These are phyloP conservation scores for Drosophila rubida DNA, from an alignment of 2,888 invertebrate species.

Conservation along the genomic window DNA sequence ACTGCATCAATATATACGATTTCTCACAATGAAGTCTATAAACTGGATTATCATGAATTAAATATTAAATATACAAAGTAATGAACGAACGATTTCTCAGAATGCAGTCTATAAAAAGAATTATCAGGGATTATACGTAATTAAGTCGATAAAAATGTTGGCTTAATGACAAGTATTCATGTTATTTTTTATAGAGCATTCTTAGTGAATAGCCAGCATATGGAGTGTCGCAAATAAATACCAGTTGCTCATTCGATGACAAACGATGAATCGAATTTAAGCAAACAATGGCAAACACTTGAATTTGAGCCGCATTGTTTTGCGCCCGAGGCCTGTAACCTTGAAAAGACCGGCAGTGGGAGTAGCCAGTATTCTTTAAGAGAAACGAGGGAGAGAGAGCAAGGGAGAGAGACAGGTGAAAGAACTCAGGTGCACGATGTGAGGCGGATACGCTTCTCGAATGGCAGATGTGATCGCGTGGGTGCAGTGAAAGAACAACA, in stretches of 20 bases:
- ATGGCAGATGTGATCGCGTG: conserved; percentile 4
- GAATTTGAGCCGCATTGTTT: conserved; percentile 5
- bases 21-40: no score
- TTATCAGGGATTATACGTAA: not conserved
- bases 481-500: conserved; percentile 25
- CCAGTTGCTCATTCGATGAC: not conserved
- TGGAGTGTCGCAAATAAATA: conserved; percentile 2
- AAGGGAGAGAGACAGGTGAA: conserved; percentile 14
- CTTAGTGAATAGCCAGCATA: no score
- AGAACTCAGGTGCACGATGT: conserved; percentile 9
- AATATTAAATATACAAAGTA: no score
- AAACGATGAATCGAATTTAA: conserved; percentile 1
- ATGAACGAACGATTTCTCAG: no score
- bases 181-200: not conserved
- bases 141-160: not conserved
- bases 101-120: no score
- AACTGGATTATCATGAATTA: no score
- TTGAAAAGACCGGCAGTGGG: conserved; percentile 17
- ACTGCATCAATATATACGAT: no score
- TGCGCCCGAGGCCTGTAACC: conserved; percentile 3
- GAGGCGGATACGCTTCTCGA: not conserved
- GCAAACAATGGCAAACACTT: conserved; percentile 17
- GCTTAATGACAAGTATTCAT: not conserved
- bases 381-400: no score
- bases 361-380: not conserved